Evolutionary conservation across 2,888 invertebrate species (phyloP), one percentile per base, ranked within the genome.

Genomic region (Therioaphis trifolii): DNA sequence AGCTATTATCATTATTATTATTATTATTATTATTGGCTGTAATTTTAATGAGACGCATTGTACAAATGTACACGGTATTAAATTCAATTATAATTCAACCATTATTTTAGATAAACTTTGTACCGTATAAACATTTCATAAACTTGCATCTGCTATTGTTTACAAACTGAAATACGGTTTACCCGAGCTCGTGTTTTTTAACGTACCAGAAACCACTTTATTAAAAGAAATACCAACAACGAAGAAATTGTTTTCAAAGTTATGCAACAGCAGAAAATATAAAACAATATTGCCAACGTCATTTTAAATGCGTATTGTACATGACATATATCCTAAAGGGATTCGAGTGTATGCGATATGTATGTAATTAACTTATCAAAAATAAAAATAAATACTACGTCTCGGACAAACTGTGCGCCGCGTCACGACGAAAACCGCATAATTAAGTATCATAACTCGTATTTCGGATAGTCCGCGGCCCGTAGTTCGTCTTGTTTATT

Each of bases 81-180:
- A 2, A 1, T 7, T 27, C 61, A 14, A 12, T 61, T 14, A 61
- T 14, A 61, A 61, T 27, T 61, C 4, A 18, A 49, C 71, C 21
- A 5, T 29, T n/a, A 52, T 72, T 72, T 72, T 35, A 24, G 29
- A 35, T 72, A 5, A 52, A 52, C 72, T 52, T 35, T 52, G n/a
- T 29, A 52, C 46, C 12, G 3, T 1, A 72, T 46, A 24, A 29
- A 49, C 11, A 29, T 35, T 35, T 35, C 35, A 35, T 35, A 18
- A 27, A 63, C 9, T 63, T 29, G 2, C 27, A 3, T 63, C 2
- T 58, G 2, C 58, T 11, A 12, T 21, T 58, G 24, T 63, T 29
- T 14, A 63, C 63, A 29, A 29, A 63, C 18, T 29, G 35, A 29
- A 58, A 29, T 14, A 29, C 63, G 63, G 29, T 29, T 58, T 15